Percentiles rank a stretch among this genome's conserved stretches.
These are phyloP conservation scores for Calycopis cecrops DNA, from an alignment of 1,140 invertebrate genomes.

Conservation along the genomic window DNA sequence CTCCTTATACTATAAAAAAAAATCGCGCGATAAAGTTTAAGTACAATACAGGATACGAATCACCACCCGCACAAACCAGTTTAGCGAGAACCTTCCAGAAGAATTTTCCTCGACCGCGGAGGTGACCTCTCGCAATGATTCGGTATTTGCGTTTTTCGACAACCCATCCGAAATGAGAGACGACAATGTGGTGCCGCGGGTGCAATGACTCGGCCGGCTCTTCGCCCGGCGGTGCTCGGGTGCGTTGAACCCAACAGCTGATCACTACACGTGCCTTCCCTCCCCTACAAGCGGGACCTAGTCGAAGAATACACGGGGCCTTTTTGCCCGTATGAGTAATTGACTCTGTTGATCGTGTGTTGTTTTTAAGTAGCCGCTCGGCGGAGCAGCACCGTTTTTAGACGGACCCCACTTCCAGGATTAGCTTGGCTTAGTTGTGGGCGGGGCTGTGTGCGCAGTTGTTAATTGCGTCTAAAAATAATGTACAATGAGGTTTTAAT, in stretches of 20 bases:
- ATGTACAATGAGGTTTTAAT: no score
- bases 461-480: no score
- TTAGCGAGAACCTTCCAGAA: neutral
- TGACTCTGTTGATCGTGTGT: slow-evolving; percentile 27
- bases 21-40: neutral
- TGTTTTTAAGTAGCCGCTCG: slow-evolving; percentile 14
- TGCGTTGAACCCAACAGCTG: slow-evolving; percentile 49
- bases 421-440: no score
- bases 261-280: slow-evolving; percentile 44
- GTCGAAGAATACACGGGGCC: slow-evolving; percentile 28
- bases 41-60: neutral
- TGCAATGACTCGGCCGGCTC: slow-evolving; percentile 43
- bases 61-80: neutral
- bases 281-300: slow-evolving; percentile 15
- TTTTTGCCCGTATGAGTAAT: slow-evolving; percentile 34
- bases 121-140: neutral
- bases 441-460: no score
- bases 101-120: neutral
- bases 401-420: no score
- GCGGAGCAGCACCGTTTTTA: neutral
- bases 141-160: slow-evolving; percentile 17
- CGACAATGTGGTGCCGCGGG: slow-evolving; percentile 21
- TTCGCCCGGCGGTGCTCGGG: slow-evolving; percentile 31
- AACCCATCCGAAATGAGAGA: slow-evolving; percentile 29
- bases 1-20: no score